Conservation (phyloP, 2,888 invertebrate species). For the Thereva nobilitata region DNA sequence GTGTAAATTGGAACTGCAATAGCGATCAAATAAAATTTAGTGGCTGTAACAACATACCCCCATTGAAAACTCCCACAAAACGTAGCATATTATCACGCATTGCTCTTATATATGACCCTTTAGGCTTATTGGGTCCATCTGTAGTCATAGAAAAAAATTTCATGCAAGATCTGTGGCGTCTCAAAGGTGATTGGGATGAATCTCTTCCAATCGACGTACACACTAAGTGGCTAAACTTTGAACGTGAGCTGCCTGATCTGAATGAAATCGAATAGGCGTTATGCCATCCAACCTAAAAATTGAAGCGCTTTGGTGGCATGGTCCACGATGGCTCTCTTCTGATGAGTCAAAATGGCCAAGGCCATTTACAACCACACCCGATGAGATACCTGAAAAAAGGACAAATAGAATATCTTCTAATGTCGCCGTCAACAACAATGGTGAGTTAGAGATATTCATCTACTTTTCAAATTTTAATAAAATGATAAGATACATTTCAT, state of each 20-base stretch:
- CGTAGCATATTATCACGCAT: slow-evolving; percentile 25
- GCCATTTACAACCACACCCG: slow-evolving; percentile 6
- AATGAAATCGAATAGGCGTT: slow-evolving; percentile 13
- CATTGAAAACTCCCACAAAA: too few relatives aligned
- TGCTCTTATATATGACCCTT: slow-evolving; percentile 28
- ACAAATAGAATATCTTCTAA: too few relatives aligned
- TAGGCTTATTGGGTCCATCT: slow-evolving; percentile 27
- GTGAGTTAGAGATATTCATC: too few relatives aligned
- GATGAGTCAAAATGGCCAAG: slow-evolving; percentile 28
- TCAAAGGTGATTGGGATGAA: slow-evolving; percentile 12
- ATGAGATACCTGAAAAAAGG: not conserved
- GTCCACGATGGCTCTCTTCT: slow-evolving; percentile 31
- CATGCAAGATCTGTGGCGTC: slow-evolving; percentile 10
- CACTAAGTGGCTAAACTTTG: not conserved
- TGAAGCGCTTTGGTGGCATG: slow-evolving; percentile 32
- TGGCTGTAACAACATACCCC: too few relatives aligned
- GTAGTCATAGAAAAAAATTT: slow-evolving; percentile 17
- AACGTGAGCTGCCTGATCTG: not conserved
- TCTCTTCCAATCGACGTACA: not conserved
- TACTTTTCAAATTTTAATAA: too few relatives aligned
- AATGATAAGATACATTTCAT: too few relatives aligned
- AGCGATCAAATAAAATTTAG: too few relatives aligned
- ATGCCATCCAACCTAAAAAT: slow-evolving; percentile 24
- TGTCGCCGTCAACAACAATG: too few relatives aligned
- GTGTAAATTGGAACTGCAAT: too few relatives aligned